Percentiles rank a stretch among this genome's conserved stretches.
phyloP scores from a whole-genome alignment of 2,888 invertebrate species.

The Drosophila robusta region DNA sequence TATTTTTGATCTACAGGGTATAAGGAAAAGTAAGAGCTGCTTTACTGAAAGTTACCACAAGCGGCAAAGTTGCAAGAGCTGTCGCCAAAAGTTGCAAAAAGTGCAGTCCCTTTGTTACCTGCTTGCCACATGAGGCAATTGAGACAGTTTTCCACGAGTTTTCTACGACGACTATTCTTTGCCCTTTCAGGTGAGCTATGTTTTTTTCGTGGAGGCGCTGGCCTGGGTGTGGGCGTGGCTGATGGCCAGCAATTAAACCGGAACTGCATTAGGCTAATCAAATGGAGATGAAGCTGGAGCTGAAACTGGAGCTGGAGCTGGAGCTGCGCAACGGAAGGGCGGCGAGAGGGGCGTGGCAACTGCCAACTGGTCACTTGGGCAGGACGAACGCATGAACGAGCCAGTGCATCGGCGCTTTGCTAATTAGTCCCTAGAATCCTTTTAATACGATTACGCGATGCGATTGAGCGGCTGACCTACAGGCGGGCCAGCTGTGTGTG shows the following conservation, averaged over 20 bases:
- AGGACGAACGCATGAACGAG: constrained; percentile 33
- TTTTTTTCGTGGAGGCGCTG: not conserved
- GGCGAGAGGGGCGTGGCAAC: constrained; percentile 12
- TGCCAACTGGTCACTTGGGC: constrained; percentile 19
- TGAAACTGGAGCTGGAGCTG: constrained; percentile 9
- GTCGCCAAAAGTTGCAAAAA: constrained; percentile 64
- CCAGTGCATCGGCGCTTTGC: constrained; percentile 47
- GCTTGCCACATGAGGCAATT: constrained; percentile 44
- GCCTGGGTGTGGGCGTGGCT: not conserved
- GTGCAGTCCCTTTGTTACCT: constrained; percentile 56
- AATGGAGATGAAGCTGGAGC: constrained; percentile 43
- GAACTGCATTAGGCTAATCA: constrained; percentile 74
- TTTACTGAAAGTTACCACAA: constrained; percentile 52
- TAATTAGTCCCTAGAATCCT: constrained; percentile 79
- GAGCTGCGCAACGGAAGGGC: constrained; percentile 6
- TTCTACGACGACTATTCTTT: not conserved
- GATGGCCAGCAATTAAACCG: constrained; percentile 57
- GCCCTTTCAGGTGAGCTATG: constrained; percentile 13
- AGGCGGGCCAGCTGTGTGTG: constrained; percentile 15
- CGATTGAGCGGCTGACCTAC: constrained; percentile 43
- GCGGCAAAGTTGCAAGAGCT: constrained; percentile 61
- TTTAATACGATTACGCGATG: constrained; percentile 74
- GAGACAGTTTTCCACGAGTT: constrained; percentile 43
- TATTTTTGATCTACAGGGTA: constrained; percentile 1
- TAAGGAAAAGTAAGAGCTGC: constrained; percentile 27